Conservation (phyloP, 1,140 invertebrate genomes). For the Eupristina koningsbergeri region DNA sequence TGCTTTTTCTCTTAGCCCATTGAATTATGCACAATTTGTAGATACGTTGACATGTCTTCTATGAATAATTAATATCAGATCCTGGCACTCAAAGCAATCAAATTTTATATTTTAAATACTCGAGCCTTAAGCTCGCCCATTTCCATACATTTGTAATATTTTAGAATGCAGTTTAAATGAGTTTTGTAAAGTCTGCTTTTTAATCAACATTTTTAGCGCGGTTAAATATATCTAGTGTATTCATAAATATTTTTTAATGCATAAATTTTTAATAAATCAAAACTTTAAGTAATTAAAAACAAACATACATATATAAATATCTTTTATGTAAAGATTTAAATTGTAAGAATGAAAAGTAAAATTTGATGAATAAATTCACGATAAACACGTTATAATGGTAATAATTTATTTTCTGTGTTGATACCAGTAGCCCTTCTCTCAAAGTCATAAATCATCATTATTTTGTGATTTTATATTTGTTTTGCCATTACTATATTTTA, state of each 20-base stretch:
- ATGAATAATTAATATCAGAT: not conserved
- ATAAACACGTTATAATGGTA: not conserved
- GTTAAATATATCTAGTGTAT: too few species aligned
- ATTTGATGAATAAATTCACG: too few species aligned
- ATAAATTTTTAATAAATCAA: too few species aligned
- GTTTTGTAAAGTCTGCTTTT: not conserved
- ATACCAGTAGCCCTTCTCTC: constrained; percentile 22
- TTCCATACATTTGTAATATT: not conserved
- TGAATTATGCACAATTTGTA: too few species aligned
- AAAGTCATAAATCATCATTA: constrained; percentile 41
- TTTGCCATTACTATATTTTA: constrained; percentile 28
- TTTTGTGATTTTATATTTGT: constrained; percentile 41
- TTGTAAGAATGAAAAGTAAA: too few species aligned
- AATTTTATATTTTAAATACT: not conserved
- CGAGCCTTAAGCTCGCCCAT: not conserved
- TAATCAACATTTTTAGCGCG: too few species aligned
- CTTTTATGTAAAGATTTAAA: too few species aligned
- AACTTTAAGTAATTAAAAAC: too few species aligned
- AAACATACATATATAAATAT: too few species aligned
- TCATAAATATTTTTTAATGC: too few species aligned
- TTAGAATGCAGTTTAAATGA: not conserved
- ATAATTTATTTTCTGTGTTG: not conserved
- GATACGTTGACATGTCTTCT: too few species aligned
- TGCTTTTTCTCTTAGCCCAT: too few species aligned
- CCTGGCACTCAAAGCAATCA: not conserved